Evolutionary conservation across 2,888 invertebrate genomes (phyloP).

Genomic region (Desoria tigrina): DNA sequence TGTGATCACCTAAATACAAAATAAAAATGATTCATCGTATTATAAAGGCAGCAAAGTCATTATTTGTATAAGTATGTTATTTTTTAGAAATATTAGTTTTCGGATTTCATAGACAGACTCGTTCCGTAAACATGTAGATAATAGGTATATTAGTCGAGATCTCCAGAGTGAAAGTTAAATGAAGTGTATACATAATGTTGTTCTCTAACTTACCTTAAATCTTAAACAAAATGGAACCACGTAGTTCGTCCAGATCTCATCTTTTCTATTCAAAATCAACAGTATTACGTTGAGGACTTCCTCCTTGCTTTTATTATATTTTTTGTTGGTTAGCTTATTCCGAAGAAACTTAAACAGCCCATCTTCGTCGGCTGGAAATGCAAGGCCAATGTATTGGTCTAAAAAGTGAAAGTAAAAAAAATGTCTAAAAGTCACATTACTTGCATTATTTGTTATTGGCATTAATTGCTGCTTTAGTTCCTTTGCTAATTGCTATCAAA

Average conservation of each 20-base stretch:
- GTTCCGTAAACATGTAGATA: no score
- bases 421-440: no score
- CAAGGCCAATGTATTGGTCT: conserved; percentile 38
- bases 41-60: no score
- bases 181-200: no score
- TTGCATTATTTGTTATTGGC: no score
- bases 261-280: conserved; percentile 26
- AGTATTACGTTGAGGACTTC: conserved; percentile 33
- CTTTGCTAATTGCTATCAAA: no score
- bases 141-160: no score
- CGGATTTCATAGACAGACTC: no score
- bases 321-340: conserved; percentile 28
- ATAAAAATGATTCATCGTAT: neutral
- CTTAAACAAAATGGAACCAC: conserved; percentile 26
- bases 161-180: no score
- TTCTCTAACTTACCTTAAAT: conserved; percentile 39
- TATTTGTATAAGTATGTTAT: conserved; percentile 7
- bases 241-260: conserved; percentile 19
- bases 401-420: neutral
- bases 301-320: conserved; percentile 39
- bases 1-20: conserved; percentile 21
- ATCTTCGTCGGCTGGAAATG: conserved; percentile 24
- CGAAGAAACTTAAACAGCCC: conserved; percentile 28
- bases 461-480: no score
- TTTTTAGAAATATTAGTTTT: conserved; percentile 6